These are phyloP conservation scores for Aplysina aerophoba DNA, from an alignment of 37 sponge, comb jelly and placozoan genomes.

Conservation along the genomic window DNA sequence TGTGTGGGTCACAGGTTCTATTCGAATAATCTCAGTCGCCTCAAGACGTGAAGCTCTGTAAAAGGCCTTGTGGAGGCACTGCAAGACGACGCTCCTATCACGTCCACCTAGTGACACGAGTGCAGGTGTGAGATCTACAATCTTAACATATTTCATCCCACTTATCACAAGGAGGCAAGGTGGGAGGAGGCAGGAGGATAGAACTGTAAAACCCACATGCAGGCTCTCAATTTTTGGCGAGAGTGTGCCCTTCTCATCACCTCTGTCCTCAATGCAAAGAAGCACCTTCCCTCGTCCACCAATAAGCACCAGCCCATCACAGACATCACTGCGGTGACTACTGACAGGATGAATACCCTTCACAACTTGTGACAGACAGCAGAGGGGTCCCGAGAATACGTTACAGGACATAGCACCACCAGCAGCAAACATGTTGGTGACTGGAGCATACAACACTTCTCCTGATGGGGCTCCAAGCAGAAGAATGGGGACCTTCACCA, in stretches of 20 bases:
- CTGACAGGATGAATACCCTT: background rate
- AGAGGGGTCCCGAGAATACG: background rate
- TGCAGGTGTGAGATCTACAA: background rate
- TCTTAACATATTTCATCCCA: background rate
- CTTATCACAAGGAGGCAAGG: background rate
- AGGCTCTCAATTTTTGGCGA: background rate
- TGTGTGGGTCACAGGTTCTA: too few species aligned
- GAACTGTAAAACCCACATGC: background rate
- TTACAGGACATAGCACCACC: background rate
- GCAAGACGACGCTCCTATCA: too few species aligned
- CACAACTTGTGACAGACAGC: background rate
- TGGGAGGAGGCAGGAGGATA: background rate
- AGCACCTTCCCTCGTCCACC: background rate
- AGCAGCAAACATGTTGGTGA: background rate
- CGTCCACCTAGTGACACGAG: too few species aligned
- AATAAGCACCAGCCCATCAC: background rate
- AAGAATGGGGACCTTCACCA: background rate
- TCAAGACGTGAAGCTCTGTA: too few species aligned
- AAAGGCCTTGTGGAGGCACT: too few species aligned
- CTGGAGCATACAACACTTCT: background rate
- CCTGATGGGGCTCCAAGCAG: conserved; percentile 9
- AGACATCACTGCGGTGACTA: background rate
- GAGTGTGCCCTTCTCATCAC: background rate
- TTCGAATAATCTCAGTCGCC: too few species aligned
- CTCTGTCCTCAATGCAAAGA: background rate